Percentiles rank a stretch among this genome's conserved stretches.
Conservation (phyloP, 2,113 vertebrate species). For the Callorhinus ursinus region DNA sequence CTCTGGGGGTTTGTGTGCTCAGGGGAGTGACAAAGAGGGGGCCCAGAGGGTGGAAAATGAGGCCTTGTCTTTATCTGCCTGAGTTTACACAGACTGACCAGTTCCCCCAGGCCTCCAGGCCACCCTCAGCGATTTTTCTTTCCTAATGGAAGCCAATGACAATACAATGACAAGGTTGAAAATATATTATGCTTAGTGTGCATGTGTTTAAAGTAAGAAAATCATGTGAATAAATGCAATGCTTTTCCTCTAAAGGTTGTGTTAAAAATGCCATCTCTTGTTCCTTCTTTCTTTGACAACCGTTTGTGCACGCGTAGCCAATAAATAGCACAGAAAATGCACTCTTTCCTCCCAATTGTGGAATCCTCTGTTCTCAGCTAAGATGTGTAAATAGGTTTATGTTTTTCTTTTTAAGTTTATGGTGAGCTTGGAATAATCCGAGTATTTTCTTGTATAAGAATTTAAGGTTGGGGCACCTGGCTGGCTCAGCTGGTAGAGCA, state of each 20-base stretch:
- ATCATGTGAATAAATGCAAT: background rate
- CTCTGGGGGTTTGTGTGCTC: background rate
- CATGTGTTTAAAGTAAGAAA: slow-evolving; percentile 33
- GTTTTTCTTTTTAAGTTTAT: background rate
- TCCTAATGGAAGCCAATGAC: background rate
- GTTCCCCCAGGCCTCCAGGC: background rate
- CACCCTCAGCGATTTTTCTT: background rate
- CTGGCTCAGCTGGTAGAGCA: background rate
- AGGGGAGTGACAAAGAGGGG: background rate
- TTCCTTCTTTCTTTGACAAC: background rate
- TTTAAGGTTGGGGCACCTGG: background rate
- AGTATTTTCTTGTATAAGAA: background rate
- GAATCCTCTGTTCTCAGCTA: background rate
- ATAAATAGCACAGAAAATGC: background rate
- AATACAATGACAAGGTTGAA: background rate
- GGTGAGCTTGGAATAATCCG: background rate
- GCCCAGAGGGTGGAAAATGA: background rate
- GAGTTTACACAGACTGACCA: background rate
- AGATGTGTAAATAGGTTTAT: background rate
- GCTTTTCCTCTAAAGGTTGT: background rate
- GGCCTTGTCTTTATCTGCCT: background rate
- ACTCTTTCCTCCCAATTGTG: background rate
- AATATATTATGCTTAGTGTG: background rate
- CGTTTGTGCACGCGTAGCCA: background rate
- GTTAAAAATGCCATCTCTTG: background rate